A percentile compares a stretch with the other conserved stretches of the same genome.
These are phyloP conservation scores for Lates japonicus DNA, from an alignment of 2,797 vertebrate genomes.

Conservation along the genomic window DNA sequence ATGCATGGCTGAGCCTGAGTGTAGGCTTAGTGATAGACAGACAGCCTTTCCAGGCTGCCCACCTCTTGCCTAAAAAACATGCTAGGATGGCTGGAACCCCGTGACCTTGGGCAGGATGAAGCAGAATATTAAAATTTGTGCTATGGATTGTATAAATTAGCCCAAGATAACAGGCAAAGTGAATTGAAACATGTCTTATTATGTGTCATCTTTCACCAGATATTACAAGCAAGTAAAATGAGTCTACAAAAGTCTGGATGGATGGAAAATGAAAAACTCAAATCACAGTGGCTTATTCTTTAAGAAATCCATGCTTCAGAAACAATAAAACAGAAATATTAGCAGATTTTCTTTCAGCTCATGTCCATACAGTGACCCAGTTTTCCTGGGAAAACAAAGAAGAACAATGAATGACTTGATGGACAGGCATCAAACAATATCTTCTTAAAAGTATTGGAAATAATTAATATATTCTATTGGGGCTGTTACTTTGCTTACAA, in stretches of 20 bases:
- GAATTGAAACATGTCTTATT: too few relatives aligned
- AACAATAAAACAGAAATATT: neutral
- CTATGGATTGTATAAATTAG: neutral
- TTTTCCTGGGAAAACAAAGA: slow-evolving; percentile 7
- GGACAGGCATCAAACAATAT: slow-evolving; percentile 6
- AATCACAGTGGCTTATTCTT: neutral
- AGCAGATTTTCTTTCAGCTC: neutral
- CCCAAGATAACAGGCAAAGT: neutral
- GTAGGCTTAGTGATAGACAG: neutral
- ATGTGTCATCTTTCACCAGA: neutral
- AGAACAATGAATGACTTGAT: slow-evolving; percentile 13
- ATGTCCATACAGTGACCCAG: neutral
- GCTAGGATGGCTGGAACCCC: slow-evolving; percentile 11
- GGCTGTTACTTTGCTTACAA: neutral
- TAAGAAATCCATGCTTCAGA: neutral
- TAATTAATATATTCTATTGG: neutral
- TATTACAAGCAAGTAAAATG: neutral
- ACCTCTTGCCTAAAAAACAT: slow-evolving; percentile 8
- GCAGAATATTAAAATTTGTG: neutral
- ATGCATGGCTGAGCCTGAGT: neutral
- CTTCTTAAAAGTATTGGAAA: neutral
- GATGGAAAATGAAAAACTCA: neutral
- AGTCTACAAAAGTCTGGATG: neutral
- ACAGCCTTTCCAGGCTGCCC: neutral
- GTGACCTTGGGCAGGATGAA: neutral